These are phyloP conservation scores for Heteractis magnifica DNA, from an alignment of 92 coral and sea anemone species.

Conservation along the genomic window DNA sequence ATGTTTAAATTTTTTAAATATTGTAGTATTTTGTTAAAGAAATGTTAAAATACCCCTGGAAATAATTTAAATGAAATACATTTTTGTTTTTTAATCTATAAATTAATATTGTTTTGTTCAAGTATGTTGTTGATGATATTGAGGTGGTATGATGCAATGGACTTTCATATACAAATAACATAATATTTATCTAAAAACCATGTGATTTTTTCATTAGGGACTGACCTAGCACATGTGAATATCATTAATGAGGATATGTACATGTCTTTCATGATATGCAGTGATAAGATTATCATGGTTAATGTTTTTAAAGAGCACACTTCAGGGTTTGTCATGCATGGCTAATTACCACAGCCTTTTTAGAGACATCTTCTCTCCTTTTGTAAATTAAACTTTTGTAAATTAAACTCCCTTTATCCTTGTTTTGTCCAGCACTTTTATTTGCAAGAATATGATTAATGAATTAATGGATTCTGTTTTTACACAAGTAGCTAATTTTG, in stretches of 20 bases:
- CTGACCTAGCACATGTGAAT: conserved; percentile 13
- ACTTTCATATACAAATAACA: not conserved
- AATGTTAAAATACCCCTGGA: too few species aligned
- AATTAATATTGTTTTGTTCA: not conserved
- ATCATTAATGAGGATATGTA: conserved; percentile 12
- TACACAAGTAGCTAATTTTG: too few species aligned
- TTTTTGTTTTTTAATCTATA: not conserved
- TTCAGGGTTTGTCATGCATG: conserved; percentile 8
- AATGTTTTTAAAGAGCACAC: conserved; percentile 24
- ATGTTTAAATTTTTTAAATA: not conserved
- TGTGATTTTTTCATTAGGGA: not conserved
- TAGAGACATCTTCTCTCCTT: not conserved
- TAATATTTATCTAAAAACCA: not conserved
- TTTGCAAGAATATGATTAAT: too few species aligned
- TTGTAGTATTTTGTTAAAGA: not conserved
- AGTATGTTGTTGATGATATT: not conserved
- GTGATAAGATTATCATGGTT: conserved; percentile 20
- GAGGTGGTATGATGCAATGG: not conserved
- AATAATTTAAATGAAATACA: not conserved
- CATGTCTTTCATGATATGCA: conserved; percentile 10
- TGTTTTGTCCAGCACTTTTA: too few species aligned
- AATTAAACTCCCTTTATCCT: too few species aligned
- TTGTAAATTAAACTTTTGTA: too few species aligned
- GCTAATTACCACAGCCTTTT: not conserved
- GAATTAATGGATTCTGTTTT: too few species aligned